phyloP scores from a whole-genome alignment of 1,140 invertebrate species.

The Pseudachorutes palmiensis region DNA sequence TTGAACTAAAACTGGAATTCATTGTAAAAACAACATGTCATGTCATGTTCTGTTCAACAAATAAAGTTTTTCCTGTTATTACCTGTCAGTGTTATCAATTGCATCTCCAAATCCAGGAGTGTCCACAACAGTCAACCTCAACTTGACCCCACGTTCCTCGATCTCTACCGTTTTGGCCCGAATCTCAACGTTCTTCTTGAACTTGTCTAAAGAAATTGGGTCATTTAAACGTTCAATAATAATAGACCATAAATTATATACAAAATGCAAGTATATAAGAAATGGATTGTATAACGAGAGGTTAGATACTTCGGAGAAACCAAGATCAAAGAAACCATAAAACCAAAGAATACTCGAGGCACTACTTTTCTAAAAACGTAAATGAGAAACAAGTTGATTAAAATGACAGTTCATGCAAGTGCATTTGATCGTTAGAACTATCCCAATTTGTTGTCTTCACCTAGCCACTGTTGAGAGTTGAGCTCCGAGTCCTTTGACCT shows the following conservation, averaged over 20 bases:
- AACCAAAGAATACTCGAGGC: not conserved
- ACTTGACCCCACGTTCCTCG: conserved; percentile 82
- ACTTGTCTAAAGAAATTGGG: conserved; percentile 57
- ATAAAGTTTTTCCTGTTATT: conserved; percentile 32
- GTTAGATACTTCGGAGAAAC: not conserved
- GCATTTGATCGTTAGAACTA: too few relatives aligned
- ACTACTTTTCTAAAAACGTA: not conserved
- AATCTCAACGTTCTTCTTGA: conserved; percentile 77
- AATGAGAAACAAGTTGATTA: not conserved
- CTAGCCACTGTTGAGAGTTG: conserved; percentile 25
- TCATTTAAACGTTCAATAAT: not conserved
- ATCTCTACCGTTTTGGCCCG: conserved; percentile 90
- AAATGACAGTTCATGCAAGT: too few relatives aligned
- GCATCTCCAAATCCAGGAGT: conserved; percentile 98
- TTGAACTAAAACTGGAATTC: conserved; percentile 65
- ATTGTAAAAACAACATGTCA: conserved; percentile 5
- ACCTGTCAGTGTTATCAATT: conserved; percentile 93
- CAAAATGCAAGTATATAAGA: not conserved
- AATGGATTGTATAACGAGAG: too few relatives aligned
- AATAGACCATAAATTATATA: not conserved
- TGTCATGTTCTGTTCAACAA: not conserved
- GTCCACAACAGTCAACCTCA: conserved; percentile 84
- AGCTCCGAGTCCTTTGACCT: conserved; percentile 20
- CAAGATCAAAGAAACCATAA: not conserved
- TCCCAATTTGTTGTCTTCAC: not conserved